Conservation (phyloP, 2,797 vertebrate species). For the Phylloscopus collybita region DNA sequence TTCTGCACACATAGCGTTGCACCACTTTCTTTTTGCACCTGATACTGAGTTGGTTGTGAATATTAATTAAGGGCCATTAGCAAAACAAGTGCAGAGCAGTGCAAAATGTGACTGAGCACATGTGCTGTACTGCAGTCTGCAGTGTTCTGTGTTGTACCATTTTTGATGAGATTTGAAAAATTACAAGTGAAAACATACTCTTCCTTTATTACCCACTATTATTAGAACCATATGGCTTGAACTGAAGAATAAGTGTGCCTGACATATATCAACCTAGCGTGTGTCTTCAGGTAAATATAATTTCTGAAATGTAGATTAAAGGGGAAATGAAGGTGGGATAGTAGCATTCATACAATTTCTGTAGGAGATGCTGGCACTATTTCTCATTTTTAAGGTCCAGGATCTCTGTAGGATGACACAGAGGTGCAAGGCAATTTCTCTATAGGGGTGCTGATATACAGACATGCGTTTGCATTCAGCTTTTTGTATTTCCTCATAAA, state of each 20-base stretch:
- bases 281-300: not conserved
- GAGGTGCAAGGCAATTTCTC: not conserved
- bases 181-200: constrained; percentile 45
- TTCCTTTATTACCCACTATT: constrained; percentile 42
- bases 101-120: constrained; percentile 38
- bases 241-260: not conserved
- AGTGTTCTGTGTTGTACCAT: not conserved
- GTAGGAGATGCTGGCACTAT: not conserved
- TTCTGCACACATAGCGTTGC: constrained; percentile 19
- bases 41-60: constrained; percentile 13
- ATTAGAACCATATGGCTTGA: constrained; percentile 42
- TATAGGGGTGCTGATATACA: not conserved
- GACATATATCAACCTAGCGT: not conserved
- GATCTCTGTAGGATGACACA: not conserved
- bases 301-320: constrained; percentile 20
- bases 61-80: constrained; percentile 51
- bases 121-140: constrained; percentile 31
- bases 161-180: constrained; percentile 54
- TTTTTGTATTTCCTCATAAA: constrained; percentile 10
- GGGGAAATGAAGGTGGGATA: constrained; percentile 25
- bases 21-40: constrained; percentile 7
- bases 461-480: not conserved
- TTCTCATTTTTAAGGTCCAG: not conserved
- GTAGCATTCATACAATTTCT: not conserved
- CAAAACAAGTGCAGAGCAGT: constrained; percentile 36